Evolutionary conservation across 2,113 vertebrate species (phyloP).

Genomic region (Propithecus coquereli): DNA sequence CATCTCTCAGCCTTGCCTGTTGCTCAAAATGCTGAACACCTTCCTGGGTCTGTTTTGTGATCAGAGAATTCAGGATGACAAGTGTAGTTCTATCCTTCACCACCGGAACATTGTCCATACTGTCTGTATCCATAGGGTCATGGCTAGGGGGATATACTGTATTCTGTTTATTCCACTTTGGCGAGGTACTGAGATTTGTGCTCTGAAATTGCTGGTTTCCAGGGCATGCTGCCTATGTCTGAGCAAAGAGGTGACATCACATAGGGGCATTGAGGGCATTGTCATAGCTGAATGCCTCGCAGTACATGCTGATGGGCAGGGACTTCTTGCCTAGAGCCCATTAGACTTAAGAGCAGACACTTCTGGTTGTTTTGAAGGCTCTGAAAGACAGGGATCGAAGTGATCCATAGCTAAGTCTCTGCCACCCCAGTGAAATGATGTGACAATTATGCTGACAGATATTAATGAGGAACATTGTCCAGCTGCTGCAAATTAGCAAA

Average conservation of each 20-base stretch:
- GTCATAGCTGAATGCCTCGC: no score
- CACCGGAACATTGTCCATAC: conserved; percentile 79
- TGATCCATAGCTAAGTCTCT: conserved; percentile 5
- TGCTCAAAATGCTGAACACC: conserved; percentile 89
- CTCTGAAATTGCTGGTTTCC: conserved; percentile 86
- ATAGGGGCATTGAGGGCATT: background rate
- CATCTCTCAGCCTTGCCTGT: conserved; percentile 87
- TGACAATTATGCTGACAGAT: background rate
- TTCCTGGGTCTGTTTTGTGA: conserved; percentile 88
- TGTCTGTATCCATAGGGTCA: conserved; percentile 56
- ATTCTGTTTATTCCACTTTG: conserved; percentile 83
- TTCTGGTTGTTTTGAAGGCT: conserved; percentile 65
- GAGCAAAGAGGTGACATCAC: conserved; percentile 81
- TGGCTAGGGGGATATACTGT: background rate
- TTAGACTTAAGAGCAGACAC: conserved; percentile 66
- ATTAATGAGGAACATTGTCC: conserved; percentile 40
- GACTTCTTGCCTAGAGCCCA: background rate
- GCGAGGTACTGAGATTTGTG: conserved; percentile 84
- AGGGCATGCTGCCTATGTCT: conserved; percentile 79
- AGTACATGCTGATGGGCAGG: background rate
- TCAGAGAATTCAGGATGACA: conserved; percentile 88
- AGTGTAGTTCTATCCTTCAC: conserved; percentile 88
- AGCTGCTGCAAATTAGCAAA: conserved; percentile 41
- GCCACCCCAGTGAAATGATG: conserved; percentile 25
- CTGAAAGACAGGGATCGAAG: conserved; percentile 34